phyloP scores from a whole-genome alignment of 2,113 vertebrate genomes.

The Antennarius striatus region DNA sequence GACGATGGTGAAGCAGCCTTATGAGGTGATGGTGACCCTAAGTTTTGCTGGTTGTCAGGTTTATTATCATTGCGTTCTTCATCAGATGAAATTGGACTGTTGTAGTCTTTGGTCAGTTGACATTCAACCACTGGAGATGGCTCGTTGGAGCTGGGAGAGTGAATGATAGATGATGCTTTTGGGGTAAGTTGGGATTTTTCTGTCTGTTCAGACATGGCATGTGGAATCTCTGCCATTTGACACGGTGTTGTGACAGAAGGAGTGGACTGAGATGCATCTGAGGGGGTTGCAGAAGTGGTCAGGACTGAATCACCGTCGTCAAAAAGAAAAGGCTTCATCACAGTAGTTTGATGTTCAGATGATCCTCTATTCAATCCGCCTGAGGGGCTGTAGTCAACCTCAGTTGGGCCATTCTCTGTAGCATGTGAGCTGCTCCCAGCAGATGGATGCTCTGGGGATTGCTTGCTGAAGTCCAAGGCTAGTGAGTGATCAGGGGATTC shows the following conservation, averaged over 20 bases:
- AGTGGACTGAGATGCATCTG: constrained; percentile 91
- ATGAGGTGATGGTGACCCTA: constrained; percentile 56
- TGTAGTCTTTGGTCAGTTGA: constrained; percentile 43
- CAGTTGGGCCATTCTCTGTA: constrained; percentile 94
- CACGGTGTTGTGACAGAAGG: constrained; percentile 92
- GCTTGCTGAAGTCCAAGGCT: constrained; percentile 91
- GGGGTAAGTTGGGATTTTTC: constrained; percentile 75
- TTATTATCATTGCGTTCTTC: constrained; percentile 32
- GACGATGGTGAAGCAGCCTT: constrained; percentile 61
- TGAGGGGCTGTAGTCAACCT: constrained; percentile 91
- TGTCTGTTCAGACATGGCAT: constrained; percentile 39
- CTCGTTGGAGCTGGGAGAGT: constrained; percentile 84
- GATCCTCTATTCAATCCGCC: constrained; percentile 79
- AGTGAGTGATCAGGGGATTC: constrained; percentile 94
- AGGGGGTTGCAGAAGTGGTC: constrained; percentile 88
- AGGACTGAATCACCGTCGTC: constrained; percentile 85
- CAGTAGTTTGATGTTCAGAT: constrained; percentile 62
- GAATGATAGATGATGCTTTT: constrained; percentile 82
- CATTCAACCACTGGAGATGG: constrained; percentile 55
- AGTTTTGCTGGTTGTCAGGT: constrained; percentile 42
- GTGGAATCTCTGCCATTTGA: constrained; percentile 79
- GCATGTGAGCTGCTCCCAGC: constrained; percentile 78
- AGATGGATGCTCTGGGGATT: constrained; percentile 89
- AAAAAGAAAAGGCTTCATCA: constrained; percentile 82
- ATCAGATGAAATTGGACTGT: constrained; percentile 46